phyloP scores from a whole-genome alignment of 2,888 invertebrate species.

The Melolontha melolontha region DNA sequence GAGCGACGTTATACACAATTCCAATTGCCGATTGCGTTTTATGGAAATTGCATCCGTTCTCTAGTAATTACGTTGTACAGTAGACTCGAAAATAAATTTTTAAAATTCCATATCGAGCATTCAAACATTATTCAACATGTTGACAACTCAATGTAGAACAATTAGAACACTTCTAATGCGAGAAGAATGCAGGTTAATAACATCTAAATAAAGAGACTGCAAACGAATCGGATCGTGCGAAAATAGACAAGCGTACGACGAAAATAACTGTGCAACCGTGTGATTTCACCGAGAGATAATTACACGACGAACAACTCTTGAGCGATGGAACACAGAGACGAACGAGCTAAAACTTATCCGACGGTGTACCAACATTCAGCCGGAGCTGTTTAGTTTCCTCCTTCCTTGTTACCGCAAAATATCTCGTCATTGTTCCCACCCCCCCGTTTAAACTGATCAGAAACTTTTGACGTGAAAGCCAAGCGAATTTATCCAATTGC shows the following conservation, averaged over 20 bases:
- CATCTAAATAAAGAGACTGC: conserved; percentile 32
- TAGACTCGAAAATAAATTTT: no score
- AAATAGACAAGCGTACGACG: conserved; percentile 27
- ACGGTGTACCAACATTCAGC: conserved; percentile 1
- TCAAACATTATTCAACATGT: no score
- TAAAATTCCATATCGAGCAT: no score
- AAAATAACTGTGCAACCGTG: conserved; percentile 31
- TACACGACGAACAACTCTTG: conserved; percentile 3
- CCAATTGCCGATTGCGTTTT: no score
- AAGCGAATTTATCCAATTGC: conserved; percentile 22
- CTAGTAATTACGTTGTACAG: no score
- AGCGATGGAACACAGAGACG: conserved; percentile 8
- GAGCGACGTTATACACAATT: no score
- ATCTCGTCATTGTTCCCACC: conserved; percentile 23
- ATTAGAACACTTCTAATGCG: conserved; percentile 23
- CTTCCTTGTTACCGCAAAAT: conserved; percentile 28
- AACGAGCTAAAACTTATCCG: background rate
- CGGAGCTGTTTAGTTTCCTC: conserved; percentile 6
- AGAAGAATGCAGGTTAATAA: conserved; percentile 29
- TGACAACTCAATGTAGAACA: background rate
- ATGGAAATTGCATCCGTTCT: no score
- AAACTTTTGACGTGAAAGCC: conserved; percentile 24
- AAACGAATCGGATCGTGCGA: conserved; percentile 29
- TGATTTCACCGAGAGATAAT: conserved; percentile 25
- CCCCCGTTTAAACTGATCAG: conserved; percentile 22